Evolutionary conservation across 2,113 vertebrate species (phyloP), one percentile per base, ranked within the genome.

Genomic region (Salvelinus alpinus): DNA sequence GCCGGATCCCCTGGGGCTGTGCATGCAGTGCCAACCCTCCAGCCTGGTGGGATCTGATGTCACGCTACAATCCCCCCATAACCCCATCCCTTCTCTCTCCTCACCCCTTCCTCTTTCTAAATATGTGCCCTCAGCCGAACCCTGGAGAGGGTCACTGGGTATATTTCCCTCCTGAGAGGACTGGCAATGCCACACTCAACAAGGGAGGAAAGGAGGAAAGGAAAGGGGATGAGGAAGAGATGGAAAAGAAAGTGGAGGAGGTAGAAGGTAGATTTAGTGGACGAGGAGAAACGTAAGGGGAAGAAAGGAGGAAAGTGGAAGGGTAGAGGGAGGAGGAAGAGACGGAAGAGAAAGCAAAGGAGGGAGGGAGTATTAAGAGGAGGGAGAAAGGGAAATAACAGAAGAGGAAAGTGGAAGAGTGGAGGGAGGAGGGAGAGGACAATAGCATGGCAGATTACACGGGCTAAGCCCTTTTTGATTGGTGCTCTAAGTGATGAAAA

Each of bases 401-500:
- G 51, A 62, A 64, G 54, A 66, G n/a, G n/a, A n/a, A n/a, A n/a
- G n/a, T n/a, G n/a, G n/a, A n/a, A 27, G 3, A 25, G 11, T n/a
- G 31, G 73, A 54, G 29, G 72, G 60, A 72, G 22, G 48, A 67
- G 71, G 71, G 74, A 71, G 47, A 68, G 74, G 62, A 71, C 73
- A 71, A 82, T 54, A 71, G 71, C 67, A 71, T 64, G 68, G 59
- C 9, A 77, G 80, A 83, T 87, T 86, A 83, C 27, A 78, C 65
- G 64, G 70, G 22, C 75, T 86, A 88, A 89, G 59, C 73, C 84
- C 69, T 83, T 87, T 85, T 88, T 89, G 86, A 91, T 85, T 88
- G 80, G 80, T 75, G 79, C 74, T 73, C 65, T 84, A 81, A 85
- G 77, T 84, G 86, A 83, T 82, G 82, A 89, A 87, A 85, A 86